Evolutionary conservation across 2,888 invertebrate species (phyloP).

Genomic region (Acronicta alni): DNA sequence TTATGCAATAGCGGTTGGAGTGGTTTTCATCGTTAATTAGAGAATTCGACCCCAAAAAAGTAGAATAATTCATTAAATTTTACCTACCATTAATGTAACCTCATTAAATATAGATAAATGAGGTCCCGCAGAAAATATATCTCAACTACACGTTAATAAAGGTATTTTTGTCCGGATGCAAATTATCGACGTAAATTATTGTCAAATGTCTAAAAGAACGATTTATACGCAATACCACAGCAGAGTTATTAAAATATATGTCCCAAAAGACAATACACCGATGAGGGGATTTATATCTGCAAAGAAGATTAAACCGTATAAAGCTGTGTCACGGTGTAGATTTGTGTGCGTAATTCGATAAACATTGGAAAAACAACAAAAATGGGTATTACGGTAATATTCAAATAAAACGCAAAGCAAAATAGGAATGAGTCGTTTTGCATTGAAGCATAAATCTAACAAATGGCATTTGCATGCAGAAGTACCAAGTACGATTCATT

Average conservation of each 20-base stretch:
- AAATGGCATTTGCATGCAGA: conserved; percentile 80
- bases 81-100: conserved; percentile 43
- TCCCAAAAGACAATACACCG: conserved; percentile 81
- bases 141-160: conserved; percentile 65
- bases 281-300: conserved; percentile 58
- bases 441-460: conserved; percentile 80
- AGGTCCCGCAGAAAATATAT: conserved; percentile 54
- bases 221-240: conserved; percentile 82
- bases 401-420: conserved; percentile 80
- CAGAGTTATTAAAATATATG: conserved; percentile 87
- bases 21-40: conserved; percentile 54
- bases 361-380: conserved; percentile 74
- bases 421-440: conserved; percentile 81
- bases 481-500: conserved; percentile 65
- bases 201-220: conserved; percentile 82
- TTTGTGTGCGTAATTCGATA: conserved; percentile 53
- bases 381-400: conserved; percentile 78
- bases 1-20: conserved; percentile 72
- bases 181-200: conserved; percentile 82
- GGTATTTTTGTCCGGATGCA: conserved; percentile 71
- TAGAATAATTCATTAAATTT: conserved; percentile 36
- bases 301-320: conserved; percentile 67
- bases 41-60: conserved; percentile 14
- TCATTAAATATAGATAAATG: conserved; percentile 53
- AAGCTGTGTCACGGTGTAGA: conserved; percentile 61